Evolutionary conservation across 1,140 invertebrate genomes (phyloP).

Genomic region (Sesamia nonagrioides): DNA sequence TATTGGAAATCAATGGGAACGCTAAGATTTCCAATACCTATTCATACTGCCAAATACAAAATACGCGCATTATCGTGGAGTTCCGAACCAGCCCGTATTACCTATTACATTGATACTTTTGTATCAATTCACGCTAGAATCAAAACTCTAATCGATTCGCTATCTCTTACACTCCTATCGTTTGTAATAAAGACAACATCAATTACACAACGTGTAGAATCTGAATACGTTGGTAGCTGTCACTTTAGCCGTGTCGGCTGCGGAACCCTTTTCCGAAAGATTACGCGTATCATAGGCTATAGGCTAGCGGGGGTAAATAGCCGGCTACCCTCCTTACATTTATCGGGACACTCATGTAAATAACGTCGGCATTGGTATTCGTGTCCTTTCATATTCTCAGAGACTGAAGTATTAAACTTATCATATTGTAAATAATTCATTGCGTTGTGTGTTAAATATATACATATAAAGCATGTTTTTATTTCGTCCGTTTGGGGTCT

Average conservation of each 20-base stretch:
- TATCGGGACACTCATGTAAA: constrained; percentile 77
- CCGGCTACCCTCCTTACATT: constrained; percentile 65
- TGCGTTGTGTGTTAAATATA: constrained; percentile 1
- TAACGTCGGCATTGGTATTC: constrained; percentile 66
- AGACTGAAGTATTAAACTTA: constrained; percentile 41
- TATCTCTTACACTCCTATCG: neutral
- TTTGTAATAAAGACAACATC: constrained; percentile 31
- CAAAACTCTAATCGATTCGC: constrained; percentile 13
- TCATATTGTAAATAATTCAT: constrained; percentile 50
- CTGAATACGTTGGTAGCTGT: constrained; percentile 28
- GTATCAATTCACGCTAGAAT: neutral
- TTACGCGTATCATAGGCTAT: constrained; percentile 73
- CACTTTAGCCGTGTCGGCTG: constrained; percentile 54
- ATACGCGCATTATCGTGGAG: no score
- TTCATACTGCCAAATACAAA: no score
- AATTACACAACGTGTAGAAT: constrained; percentile 40
- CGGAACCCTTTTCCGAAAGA: constrained; percentile 74
- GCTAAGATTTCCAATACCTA: no score
- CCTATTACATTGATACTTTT: no score
- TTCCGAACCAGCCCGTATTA: no score
- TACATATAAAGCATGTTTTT: neutral
- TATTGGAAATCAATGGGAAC: no score
- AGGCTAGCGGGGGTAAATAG: constrained; percentile 66
- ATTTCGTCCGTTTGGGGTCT: neutral
- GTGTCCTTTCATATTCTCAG: constrained; percentile 62